phyloP scores from a whole-genome alignment of 2,797 vertebrate genomes.

The Ctenopoma kingsleyae region DNA sequence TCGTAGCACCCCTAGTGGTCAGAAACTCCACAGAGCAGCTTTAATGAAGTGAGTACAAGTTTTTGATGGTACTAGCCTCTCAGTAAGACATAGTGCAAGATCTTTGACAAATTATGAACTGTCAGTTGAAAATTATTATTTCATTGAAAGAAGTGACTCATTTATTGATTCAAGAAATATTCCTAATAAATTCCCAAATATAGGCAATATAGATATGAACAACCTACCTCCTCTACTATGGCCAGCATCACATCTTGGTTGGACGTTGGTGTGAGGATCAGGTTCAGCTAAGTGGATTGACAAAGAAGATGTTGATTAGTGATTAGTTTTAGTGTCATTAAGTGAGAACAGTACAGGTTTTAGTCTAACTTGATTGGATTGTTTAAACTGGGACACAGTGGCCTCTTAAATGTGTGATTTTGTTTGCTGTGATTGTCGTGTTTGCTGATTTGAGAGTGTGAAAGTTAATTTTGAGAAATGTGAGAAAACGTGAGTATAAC shows the following conservation, averaged over 20 bases:
- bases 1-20: background rate
- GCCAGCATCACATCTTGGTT: background rate
- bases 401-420: slow-evolving; percentile 1
- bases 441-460: slow-evolving; percentile 26
- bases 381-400: background rate
- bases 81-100: background rate
- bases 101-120: background rate
- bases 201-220: too few species aligned
- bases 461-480: slow-evolving; percentile 26
- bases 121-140: background rate
- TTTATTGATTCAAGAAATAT: background rate
- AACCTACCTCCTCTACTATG: background rate
- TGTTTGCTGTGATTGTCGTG: slow-evolving; percentile 1
- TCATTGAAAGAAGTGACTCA: background rate
- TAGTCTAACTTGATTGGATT: slow-evolving; percentile 15
- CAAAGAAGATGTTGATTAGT: slow-evolving; percentile 25
- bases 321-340: background rate
- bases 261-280: background rate
- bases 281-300: slow-evolving; percentile 21
- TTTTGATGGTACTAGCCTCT: background rate
- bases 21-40: background rate
- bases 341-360: slow-evolving; percentile 8
- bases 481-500: slow-evolving; percentile 2
- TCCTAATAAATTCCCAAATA: background rate
- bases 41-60: background rate